phyloP scores from a whole-genome alignment of 2,113 vertebrate species.

The Cynocephalus volans region DNA sequence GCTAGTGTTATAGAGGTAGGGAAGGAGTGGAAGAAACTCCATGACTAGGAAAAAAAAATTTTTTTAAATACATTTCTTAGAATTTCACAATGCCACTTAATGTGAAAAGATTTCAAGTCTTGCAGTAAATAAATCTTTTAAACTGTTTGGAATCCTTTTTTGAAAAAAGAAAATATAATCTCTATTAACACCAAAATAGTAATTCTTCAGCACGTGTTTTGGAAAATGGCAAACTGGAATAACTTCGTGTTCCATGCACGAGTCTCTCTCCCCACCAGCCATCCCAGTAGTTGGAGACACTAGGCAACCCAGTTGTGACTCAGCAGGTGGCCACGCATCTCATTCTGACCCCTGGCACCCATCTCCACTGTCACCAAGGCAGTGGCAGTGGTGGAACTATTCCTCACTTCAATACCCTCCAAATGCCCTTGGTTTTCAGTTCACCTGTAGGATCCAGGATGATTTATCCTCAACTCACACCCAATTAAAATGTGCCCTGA shows the following conservation, averaged over 20 bases:
- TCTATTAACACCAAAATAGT: background rate
- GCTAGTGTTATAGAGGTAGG: background rate
- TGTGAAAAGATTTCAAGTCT: slow-evolving; percentile 31
- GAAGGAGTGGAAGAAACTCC: background rate
- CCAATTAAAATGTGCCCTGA: background rate
- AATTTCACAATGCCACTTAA: background rate
- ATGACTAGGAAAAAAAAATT: background rate
- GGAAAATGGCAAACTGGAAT: background rate
- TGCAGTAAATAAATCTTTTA: background rate
- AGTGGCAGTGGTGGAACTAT: background rate
- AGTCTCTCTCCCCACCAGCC: no score
- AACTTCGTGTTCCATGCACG: background rate
- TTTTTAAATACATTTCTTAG: background rate
- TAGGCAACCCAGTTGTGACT: no score
- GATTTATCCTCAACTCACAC: background rate
- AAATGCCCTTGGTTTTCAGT: background rate
- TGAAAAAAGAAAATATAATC: background rate
- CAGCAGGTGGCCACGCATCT: no score
- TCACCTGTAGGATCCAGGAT: background rate
- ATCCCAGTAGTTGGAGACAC: no score
- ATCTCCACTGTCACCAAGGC: background rate
- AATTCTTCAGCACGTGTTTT: background rate
- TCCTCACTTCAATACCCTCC: background rate
- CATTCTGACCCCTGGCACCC: background rate
- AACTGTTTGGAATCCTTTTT: background rate